These are phyloP conservation scores for Onchidella celtica DNA, from an alignment of 2,888 invertebrate species.

Conservation along the genomic window DNA sequence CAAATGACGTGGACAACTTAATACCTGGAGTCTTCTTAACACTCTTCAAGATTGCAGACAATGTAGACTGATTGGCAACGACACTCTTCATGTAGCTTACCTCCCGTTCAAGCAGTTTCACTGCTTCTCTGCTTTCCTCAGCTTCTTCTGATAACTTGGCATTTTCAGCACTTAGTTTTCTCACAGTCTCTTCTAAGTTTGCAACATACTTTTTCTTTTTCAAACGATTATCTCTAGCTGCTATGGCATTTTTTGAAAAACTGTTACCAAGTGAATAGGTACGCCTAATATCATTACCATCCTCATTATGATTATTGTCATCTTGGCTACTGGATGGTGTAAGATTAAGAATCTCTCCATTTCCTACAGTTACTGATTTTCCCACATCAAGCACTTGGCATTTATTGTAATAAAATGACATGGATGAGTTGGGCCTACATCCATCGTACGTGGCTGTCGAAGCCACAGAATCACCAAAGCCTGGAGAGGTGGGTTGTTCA, in stretches of 20 bases:
- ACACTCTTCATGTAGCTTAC: slow-evolving; percentile 62
- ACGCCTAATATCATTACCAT: background rate
- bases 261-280: slow-evolving; percentile 32
- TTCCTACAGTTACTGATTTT: background rate
- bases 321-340: background rate
- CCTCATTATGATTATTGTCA: background rate
- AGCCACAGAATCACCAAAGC: background rate
- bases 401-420: background rate
- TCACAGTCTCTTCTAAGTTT: slow-evolving; percentile 38
- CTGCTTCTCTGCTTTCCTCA: background rate
- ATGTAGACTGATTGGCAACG: slow-evolving; percentile 62
- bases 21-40: slow-evolving; percentile 60
- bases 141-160: slow-evolving; percentile 3
- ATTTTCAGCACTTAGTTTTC: slow-evolving; percentile 31
- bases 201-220: slow-evolving; percentile 48
- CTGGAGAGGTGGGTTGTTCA: background rate
- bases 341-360: too few species aligned
- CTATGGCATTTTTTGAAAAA: slow-evolving; percentile 50
- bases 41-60: slow-evolving; percentile 57
- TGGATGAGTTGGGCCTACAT: background rate
- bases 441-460: background rate
- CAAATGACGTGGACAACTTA: slow-evolving; percentile 56
- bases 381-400: background rate
- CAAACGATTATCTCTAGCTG: slow-evolving; percentile 48
- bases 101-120: slow-evolving; percentile 52